Evolutionary conservation across 2,888 invertebrate genomes (phyloP).

Genomic region (Lamellibrachia columna): DNA sequence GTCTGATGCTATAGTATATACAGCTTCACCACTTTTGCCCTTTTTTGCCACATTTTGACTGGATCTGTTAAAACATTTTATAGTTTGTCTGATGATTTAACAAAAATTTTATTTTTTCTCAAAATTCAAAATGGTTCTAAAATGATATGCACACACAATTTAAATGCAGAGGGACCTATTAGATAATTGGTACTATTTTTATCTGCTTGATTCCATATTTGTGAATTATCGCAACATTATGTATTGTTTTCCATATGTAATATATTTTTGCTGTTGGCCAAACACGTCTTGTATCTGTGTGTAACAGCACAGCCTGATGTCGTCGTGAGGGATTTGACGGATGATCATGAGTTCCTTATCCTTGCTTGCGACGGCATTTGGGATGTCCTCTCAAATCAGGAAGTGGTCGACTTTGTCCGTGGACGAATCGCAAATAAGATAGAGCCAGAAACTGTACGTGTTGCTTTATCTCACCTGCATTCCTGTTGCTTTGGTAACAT

Average conservation of each 20-base stretch:
- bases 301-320: constrained; percentile 91
- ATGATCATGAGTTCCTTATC: constrained; percentile 96
- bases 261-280: neutral
- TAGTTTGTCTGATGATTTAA: no score
- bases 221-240: no score
- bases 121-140: no score
- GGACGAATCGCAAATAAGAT: constrained; percentile 81
- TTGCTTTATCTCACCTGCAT: neutral
- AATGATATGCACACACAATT: no score
- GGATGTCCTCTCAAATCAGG: constrained; percentile 96
- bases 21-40: no score
- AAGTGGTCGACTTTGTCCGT: constrained; percentile 90
- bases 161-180: no score
- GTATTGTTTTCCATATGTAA: neutral
- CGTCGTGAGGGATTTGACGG: constrained; percentile 79
- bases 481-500: neutral
- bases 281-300: neutral
- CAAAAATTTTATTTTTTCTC: no score
- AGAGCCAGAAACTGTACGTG: constrained; percentile 81
- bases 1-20: no score
- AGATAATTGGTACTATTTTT: no score
- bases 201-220: no score
- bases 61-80: no score
- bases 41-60: no score
- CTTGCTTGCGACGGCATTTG: constrained; percentile 99